Evolutionary conservation across 2,888 invertebrate genomes (phyloP).

Genomic region (Drosophila formosana): DNA sequence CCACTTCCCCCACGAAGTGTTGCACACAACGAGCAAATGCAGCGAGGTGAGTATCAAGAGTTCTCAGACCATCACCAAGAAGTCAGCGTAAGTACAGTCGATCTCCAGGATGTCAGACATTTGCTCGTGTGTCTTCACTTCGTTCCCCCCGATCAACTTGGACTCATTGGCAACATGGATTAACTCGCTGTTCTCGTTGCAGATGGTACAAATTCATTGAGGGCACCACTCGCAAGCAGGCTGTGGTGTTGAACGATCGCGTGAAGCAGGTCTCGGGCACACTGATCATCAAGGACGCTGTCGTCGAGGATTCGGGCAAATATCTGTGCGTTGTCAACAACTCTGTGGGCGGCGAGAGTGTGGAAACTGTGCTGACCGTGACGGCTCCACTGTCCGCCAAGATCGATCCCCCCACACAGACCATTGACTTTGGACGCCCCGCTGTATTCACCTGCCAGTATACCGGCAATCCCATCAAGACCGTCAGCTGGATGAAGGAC

Average conservation of each 20-base stretch:
- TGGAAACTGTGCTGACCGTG: conserved; percentile 96
- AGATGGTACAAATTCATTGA: conserved; percentile 98
- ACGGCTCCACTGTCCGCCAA: conserved; percentile 95
- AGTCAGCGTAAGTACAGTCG: not conserved
- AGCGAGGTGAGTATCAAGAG: conserved; percentile 10
- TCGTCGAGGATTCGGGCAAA: conserved; percentile 96
- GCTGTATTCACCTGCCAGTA: conserved; percentile 96
- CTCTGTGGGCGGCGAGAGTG: conserved; percentile 96
- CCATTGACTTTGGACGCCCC: conserved; percentile 96
- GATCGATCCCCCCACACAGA: conserved; percentile 95
- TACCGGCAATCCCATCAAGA: conserved; percentile 95
- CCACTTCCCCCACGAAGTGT: conserved; percentile 29
- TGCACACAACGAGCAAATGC: conserved; percentile 57
- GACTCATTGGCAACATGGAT: not conserved
- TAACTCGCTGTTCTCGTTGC: conserved; percentile 85
- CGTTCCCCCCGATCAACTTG: conserved; percentile 22
- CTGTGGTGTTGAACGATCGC: conserved; percentile 95
- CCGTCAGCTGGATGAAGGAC: conserved; percentile 96
- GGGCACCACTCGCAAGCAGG: conserved; percentile 93
- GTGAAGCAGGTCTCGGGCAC: conserved; percentile 97
- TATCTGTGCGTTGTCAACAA: conserved; percentile 98
- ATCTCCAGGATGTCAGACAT: not conserved
- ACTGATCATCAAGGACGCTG: conserved; percentile 95
- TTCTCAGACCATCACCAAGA: not conserved
- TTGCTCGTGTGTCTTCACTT: conserved; percentile 9